Evolutionary conservation across 2,888 invertebrate species (phyloP).

Genomic region (Amphipyra berbera): DNA sequence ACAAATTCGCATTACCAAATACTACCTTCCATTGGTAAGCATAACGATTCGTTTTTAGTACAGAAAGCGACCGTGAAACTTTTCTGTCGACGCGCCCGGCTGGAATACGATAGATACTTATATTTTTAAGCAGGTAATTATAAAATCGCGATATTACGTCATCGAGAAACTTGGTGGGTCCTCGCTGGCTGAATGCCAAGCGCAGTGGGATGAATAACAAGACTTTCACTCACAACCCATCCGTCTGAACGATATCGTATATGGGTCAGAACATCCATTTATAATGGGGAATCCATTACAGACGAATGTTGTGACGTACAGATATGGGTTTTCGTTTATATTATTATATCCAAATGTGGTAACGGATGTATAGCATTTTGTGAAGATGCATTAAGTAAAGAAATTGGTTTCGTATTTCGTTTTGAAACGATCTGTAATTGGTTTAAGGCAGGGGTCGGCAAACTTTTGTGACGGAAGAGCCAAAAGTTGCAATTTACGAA

Average conservation of each 20-base stretch:
- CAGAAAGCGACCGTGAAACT: too few relatives aligned
- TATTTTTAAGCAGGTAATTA: conserved; percentile 29
- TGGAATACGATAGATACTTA: background rate
- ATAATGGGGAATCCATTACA: conserved; percentile 44
- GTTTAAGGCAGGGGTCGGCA: too few relatives aligned
- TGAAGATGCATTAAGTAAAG: conserved; percentile 25
- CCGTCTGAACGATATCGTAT: conserved; percentile 33
- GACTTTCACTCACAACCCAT: conserved; percentile 41
- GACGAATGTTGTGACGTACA: conserved; percentile 18
- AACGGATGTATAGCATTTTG: conserved; percentile 22
- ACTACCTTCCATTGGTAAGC: too few relatives aligned
- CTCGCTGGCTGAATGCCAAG: conserved; percentile 48
- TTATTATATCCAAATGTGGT: conserved; percentile 20
- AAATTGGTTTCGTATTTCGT: background rate
- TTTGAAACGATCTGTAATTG: background rate
- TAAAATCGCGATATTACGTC: conserved; percentile 26
- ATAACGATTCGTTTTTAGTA: too few relatives aligned
- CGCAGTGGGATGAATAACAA: conserved; percentile 20
- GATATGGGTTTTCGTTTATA: conserved; percentile 20
- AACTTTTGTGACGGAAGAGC: too few relatives aligned
- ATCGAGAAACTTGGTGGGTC: conserved; percentile 20
- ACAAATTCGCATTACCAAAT: too few relatives aligned
- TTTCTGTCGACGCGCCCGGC: too few relatives aligned
- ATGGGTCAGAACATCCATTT: conserved; percentile 45
- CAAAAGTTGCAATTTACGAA: too few relatives aligned